phyloP scores from a whole-genome alignment of 2,797 vertebrate species.

The Cyclura pinguis region DNA sequence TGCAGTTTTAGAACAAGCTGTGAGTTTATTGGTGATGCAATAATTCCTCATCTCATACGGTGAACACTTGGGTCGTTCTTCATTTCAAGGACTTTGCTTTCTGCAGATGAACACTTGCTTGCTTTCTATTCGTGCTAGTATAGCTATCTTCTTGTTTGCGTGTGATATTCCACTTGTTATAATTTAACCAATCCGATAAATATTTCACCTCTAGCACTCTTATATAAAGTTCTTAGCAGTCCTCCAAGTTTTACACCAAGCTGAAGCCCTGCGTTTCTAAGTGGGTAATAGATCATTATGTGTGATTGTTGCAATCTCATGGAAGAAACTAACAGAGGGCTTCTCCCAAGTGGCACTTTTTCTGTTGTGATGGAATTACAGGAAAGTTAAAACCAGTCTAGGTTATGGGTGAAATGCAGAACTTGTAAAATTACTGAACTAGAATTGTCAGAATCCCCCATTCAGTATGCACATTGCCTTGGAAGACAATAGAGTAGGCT shows the following conservation, averaged over 20 bases:
- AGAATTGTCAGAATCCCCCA: too few relatives aligned
- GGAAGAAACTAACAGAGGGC: not conserved
- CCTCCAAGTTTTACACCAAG: rapidly evolving
- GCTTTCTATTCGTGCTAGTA: rapidly evolving
- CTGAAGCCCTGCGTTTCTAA: not conserved
- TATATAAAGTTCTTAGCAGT: conserved; percentile 19
- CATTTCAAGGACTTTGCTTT: not conserved
- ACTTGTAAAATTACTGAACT: too few relatives aligned
- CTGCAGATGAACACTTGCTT: not conserved
- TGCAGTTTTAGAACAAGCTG: not conserved
- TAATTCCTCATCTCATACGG: not conserved
- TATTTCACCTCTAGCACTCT: not conserved
- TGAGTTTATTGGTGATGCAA: too few relatives aligned
- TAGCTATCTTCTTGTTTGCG: conserved; percentile 1
- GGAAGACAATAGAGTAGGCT: not conserved
- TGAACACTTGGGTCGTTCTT: not conserved
- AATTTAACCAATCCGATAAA: conserved; percentile 49
- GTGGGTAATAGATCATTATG: not conserved
- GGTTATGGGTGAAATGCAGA: not conserved
- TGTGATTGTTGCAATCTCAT: not conserved
- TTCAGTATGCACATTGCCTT: not conserved
- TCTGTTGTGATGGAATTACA: not conserved
- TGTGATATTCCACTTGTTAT: conserved; percentile 18
- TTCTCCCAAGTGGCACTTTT: not conserved
- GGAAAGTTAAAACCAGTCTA: not conserved